Percentiles rank a stretch among this genome's conserved stretches.
These are phyloP conservation scores for Neria commutata DNA, from an alignment of 2,888 invertebrate species.

Conservation along the genomic window DNA sequence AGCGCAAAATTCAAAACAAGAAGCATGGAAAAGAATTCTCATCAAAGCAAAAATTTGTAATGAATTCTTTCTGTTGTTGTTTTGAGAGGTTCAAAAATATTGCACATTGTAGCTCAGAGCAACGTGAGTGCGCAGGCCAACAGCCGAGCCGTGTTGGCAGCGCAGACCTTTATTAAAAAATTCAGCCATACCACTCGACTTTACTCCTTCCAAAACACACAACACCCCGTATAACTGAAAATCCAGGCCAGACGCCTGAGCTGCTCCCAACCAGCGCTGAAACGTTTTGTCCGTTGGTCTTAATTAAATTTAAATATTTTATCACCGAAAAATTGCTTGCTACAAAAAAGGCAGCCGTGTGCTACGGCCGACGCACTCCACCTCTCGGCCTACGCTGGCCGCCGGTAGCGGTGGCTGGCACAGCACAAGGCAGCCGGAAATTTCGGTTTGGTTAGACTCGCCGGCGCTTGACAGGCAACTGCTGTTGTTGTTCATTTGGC, in stretches of 20 bases:
- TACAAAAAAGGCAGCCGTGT: constrained; percentile 45
- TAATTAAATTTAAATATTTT: constrained; percentile 63
- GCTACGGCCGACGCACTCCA: background rate
- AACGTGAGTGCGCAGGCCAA: constrained; percentile 8
- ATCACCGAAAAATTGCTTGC: constrained; percentile 59
- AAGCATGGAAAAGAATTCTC: constrained; percentile 42
- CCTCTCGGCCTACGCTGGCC: constrained; percentile 18
- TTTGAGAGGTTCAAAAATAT: no score
- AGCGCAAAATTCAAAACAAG: background rate
- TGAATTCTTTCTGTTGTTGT: constrained; percentile 49
- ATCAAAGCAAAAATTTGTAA: constrained; percentile 52
- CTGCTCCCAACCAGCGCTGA: constrained; percentile 27
- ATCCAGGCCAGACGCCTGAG: constrained; percentile 26
- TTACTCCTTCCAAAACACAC: no score
- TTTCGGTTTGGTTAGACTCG: constrained; percentile 24
- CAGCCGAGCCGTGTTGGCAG: background rate
- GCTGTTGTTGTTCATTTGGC: constrained; percentile 37
- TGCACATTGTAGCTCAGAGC: constrained; percentile 28
- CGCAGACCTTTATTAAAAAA: constrained; percentile 39
- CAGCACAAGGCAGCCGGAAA: constrained; percentile 14
- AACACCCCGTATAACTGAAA: no score
- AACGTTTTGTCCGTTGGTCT: constrained; percentile 56
- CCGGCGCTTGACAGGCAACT: background rate
- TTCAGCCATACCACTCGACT: constrained; percentile 32
- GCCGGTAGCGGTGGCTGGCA: constrained; percentile 15